A percentile compares a stretch with the other conserved stretches of the same genome.
Conservation (phyloP, 2,888 invertebrate species). For the Parascotia fuliginaria region DNA sequence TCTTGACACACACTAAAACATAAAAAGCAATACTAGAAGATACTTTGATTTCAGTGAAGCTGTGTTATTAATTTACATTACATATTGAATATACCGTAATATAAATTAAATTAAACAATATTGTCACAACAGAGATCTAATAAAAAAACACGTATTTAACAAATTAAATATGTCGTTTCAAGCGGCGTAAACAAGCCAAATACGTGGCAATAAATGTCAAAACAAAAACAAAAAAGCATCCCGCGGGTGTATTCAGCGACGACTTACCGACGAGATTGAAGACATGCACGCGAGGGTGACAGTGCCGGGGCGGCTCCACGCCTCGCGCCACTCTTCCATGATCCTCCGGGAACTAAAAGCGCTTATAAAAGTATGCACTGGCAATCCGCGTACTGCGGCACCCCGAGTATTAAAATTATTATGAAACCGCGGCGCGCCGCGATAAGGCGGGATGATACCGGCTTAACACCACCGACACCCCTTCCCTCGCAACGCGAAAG, state of each 20-base stretch:
- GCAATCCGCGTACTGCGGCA: conserved; percentile 59
- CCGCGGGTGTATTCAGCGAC: conserved; percentile 68
- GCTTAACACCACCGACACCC: conserved; percentile 64
- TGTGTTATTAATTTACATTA: too few species aligned
- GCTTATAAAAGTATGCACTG: conserved; percentile 73
- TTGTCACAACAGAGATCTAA: conserved; percentile 32
- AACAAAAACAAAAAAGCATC: conserved; percentile 63
- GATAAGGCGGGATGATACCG: conserved; percentile 78
- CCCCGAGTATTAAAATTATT: conserved; percentile 82
- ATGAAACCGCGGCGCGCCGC: conserved; percentile 74
- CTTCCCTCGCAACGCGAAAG: conserved; percentile 39
- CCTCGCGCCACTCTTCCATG: conserved; percentile 15
- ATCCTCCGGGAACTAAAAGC: conserved; percentile 63
- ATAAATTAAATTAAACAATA: conserved; percentile 25
- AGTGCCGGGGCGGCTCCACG: conserved; percentile 37
- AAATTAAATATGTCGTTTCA: conserved; percentile 39
- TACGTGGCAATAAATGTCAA: conserved; percentile 57
- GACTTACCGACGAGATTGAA: conserved; percentile 62
- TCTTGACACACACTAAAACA: too few species aligned
- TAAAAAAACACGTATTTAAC: conserved; percentile 42
- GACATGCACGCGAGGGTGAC: conserved; percentile 72
- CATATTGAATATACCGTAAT: conserved; percentile 6
- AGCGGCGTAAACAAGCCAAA: conserved; percentile 46
- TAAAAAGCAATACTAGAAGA: too few species aligned
- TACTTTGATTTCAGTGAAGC: too few species aligned